A percentile compares a stretch with the other conserved stretches of the same genome.
Conservation (phyloP, 2,113 vertebrate genomes). For the Scomber scombrus region DNA sequence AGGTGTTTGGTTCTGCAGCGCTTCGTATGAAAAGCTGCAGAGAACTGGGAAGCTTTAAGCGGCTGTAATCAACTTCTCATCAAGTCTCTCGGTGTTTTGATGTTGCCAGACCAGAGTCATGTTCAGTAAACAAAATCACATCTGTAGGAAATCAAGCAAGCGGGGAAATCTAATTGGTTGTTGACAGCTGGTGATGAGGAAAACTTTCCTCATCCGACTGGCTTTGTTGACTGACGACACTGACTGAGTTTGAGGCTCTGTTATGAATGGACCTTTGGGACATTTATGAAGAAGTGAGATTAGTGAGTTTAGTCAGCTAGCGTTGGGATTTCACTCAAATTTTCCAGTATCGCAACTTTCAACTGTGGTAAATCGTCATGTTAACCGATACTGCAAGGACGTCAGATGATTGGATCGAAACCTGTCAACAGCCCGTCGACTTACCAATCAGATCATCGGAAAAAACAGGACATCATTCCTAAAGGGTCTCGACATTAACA, state of each 20-base stretch:
- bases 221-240: conserved; percentile 11
- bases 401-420: background rate
- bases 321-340: background rate
- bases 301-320: background rate
- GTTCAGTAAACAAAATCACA: conserved; percentile 68
- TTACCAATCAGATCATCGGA: background rate
- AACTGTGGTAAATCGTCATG: background rate
- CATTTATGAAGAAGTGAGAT: background rate
- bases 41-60: conserved; percentile 31
- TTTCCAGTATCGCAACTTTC: conserved; percentile 7
- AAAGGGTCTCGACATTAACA: background rate
- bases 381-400: background rate
- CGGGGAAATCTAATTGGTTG: conserved; percentile 42
- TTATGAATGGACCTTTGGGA: background rate
- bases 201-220: conserved; percentile 32
- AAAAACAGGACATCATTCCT: background rate
- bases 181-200: conserved; percentile 39
- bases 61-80: conserved; percentile 59
- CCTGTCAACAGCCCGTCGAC: background rate
- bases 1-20: conserved; percentile 37
- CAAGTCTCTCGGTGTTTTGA: conserved; percentile 36
- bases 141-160: conserved; percentile 63
- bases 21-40: conserved; percentile 25
- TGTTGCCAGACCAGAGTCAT: conserved; percentile 29
- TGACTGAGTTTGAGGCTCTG: background rate